These are phyloP conservation scores for Poecilia gillii DNA, from an alignment of 2,797 vertebrate genomes.

Conservation along the genomic window DNA sequence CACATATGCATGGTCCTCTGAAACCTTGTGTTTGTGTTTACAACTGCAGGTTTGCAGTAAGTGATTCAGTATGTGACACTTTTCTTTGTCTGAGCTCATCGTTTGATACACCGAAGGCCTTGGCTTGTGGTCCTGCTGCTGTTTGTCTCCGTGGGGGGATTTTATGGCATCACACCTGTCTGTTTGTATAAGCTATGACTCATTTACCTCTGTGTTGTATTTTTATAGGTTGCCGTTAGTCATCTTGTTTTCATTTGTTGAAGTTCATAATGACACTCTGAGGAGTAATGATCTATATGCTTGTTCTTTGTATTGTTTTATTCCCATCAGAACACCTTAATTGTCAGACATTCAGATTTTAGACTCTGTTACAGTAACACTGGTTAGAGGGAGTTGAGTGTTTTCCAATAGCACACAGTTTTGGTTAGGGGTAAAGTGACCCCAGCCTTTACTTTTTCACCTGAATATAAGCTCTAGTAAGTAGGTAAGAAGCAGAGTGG, in stretches of 20 bases:
- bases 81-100: conserved; percentile 67
- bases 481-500: neutral
- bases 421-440: neutral
- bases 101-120: conserved; percentile 27
- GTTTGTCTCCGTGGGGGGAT: conserved; percentile 40
- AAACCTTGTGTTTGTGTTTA: conserved; percentile 62
- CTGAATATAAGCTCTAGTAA: neutral
- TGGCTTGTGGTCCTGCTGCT: conserved; percentile 63
- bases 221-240: conserved; percentile 31
- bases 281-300: conserved; percentile 37
- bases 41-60: conserved; percentile 47
- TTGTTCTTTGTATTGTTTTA: conserved; percentile 21
- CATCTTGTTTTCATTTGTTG: conserved; percentile 53
- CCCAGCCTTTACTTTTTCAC: neutral
- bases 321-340: neutral
- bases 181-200: conserved; percentile 61
- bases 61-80: conserved; percentile 52
- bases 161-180: conserved; percentile 71
- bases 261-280: conserved; percentile 38
- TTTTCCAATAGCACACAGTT: neutral
- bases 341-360: neutral
- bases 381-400: neutral
- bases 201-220: conserved; percentile 52
- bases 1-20: conserved; percentile 49
- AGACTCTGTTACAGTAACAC: neutral